phyloP scores from a whole-genome alignment of 2,113 vertebrate species.

The Sylvia atricapilla region DNA sequence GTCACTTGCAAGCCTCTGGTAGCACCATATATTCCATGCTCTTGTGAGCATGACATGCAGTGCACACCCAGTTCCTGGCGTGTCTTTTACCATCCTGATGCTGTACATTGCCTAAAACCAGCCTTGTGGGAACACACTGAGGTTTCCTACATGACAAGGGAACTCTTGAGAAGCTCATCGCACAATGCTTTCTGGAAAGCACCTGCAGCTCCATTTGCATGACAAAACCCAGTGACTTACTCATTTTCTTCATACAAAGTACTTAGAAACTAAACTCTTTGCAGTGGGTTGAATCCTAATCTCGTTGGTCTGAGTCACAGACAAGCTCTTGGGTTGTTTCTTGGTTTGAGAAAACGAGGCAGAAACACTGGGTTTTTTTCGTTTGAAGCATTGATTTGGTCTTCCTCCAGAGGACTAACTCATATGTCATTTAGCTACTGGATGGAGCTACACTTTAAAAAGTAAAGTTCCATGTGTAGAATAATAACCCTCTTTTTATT shows the following conservation, averaged over 20 bases:
- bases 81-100: not conserved
- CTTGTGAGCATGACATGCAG: not conserved
- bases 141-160: not conserved
- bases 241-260: not conserved
- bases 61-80: not conserved
- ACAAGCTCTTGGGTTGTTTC: not conserved
- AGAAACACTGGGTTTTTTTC: accelerated
- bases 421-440: not conserved
- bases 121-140: not conserved
- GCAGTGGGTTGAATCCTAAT: accelerated
- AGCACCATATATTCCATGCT: not conserved
- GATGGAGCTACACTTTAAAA: not conserved
- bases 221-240: not conserved
- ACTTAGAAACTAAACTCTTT: not conserved
- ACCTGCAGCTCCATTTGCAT: not conserved
- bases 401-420: not conserved
- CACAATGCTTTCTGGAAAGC: not conserved
- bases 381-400: not conserved
- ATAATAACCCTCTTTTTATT: not conserved
- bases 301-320: not conserved
- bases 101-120: not conserved
- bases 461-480: not conserved
- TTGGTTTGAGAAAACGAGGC: not conserved
- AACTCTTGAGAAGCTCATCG: not conserved
- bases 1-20: not conserved